A percentile compares a stretch with the other conserved stretches of the same genome.
phyloP scores from a whole-genome alignment of 2,888 invertebrate species.

The Anoplius nigerrimus region DNA sequence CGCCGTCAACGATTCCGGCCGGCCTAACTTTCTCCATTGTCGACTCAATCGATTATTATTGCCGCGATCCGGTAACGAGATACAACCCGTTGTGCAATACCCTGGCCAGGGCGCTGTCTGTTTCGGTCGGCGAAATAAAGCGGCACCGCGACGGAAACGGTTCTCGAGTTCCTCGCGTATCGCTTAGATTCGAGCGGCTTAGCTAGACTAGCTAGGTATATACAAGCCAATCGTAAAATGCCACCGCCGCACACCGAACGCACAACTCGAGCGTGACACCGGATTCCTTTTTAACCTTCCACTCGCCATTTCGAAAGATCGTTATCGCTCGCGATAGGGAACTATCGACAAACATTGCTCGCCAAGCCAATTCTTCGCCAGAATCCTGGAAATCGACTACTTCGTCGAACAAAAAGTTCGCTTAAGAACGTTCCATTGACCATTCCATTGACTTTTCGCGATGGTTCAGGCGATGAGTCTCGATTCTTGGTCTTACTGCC shows the following conservation, averaged over 20 bases:
- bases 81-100: slow-evolving; percentile 40
- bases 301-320: slow-evolving; percentile 21
- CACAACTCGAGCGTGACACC: slow-evolving; percentile 37
- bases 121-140: not conserved
- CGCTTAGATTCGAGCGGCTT: not conserved
- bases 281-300: slow-evolving; percentile 33
- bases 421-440: no score
- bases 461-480: no score
- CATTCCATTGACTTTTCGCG: no score
- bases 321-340: not conserved
- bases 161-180: not conserved
- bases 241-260: slow-evolving; percentile 12
- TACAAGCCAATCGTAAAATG: not conserved
- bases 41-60: slow-evolving; percentile 64
- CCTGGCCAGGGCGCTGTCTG: not conserved
- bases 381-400: no score
- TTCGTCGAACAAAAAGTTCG: no score
- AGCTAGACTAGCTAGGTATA: not conserved
- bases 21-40: slow-evolving; percentile 69
- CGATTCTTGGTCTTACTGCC: no score
- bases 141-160: no score
- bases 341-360: no score
- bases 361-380: no score
- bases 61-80: slow-evolving; percentile 48
- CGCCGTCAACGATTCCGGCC: slow-evolving; percentile 47